These are phyloP conservation scores for Drosophila triauraria DNA, from an alignment of 1,140 invertebrate genomes.

Conservation along the genomic window DNA sequence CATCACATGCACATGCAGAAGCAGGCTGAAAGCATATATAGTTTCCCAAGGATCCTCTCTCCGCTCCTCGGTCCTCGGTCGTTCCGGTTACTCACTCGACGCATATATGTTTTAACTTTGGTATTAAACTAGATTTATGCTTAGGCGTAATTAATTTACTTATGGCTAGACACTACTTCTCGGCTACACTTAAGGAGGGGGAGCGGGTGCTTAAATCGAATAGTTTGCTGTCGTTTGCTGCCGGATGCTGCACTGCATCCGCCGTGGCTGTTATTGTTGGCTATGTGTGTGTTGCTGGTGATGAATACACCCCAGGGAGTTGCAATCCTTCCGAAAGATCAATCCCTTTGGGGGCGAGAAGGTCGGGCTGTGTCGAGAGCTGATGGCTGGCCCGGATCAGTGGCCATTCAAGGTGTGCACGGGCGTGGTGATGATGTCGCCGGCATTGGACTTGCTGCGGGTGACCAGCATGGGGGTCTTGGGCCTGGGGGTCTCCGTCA, in stretches of 20 bases:
- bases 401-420: conserved; percentile 55
- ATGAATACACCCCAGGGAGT: conserved; percentile 12
- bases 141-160: conserved; percentile 82
- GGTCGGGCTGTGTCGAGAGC: conserved; percentile 33
- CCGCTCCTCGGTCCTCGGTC: not conserved
- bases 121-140: conserved; percentile 83
- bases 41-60: conserved; percentile 1
- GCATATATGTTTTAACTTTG: conserved; percentile 74
- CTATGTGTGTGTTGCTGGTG: conserved; percentile 17
- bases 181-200: conserved; percentile 65
- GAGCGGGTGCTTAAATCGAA: conserved; percentile 70
- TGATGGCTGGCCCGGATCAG: conserved; percentile 38
- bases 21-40: conserved; percentile 21
- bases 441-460: conserved; percentile 87
- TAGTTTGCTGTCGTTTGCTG: conserved; percentile 57
- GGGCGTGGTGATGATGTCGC: conserved; percentile 88
- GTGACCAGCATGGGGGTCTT: conserved; percentile 89
- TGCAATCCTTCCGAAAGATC: too few species aligned
- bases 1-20: conserved; percentile 67
- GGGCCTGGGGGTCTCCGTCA: conserved; percentile 88
- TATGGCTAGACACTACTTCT: conserved; percentile 66
- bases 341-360: not conserved
- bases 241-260: conserved; percentile 22
- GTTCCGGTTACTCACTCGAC: conserved; percentile 3
- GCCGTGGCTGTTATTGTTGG: conserved; percentile 8